phyloP scores from a whole-genome alignment of 2,888 invertebrate genomes.

The Eilema griseolum region DNA sequence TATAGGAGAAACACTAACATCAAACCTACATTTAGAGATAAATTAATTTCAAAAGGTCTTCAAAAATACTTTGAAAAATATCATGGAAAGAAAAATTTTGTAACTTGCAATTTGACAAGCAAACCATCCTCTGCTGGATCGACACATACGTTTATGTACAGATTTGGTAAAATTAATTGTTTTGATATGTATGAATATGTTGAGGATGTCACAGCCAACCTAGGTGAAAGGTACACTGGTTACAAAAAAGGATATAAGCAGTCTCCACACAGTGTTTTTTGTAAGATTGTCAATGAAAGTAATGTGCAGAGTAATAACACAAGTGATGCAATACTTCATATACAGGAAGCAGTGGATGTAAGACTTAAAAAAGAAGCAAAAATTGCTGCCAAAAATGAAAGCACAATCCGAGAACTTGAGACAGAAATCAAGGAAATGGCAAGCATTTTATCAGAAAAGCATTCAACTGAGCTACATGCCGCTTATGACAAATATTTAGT shows the following conservation, averaged over 20 bases:
- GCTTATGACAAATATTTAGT: slow-evolving; percentile 68
- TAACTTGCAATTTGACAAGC: slow-evolving; percentile 87
- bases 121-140: slow-evolving; percentile 82
- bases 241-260: slow-evolving; percentile 75
- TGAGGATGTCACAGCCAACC: slow-evolving; percentile 84
- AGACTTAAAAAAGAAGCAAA: slow-evolving; percentile 76
- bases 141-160: slow-evolving; percentile 88
- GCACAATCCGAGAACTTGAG: slow-evolving; percentile 76
- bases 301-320: slow-evolving; percentile 73
- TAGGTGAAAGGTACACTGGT: slow-evolving; percentile 82
- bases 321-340: slow-evolving; percentile 76
- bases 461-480: slow-evolving; percentile 67
- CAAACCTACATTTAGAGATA: slow-evolving; percentile 88
- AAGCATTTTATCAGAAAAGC: slow-evolving; percentile 76
- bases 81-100: slow-evolving; percentile 87
- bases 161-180: slow-evolving; percentile 87
- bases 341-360: slow-evolving; percentile 78
- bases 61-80: slow-evolving; percentile 85
- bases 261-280: slow-evolving; percentile 75
- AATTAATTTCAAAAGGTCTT: slow-evolving; percentile 88
- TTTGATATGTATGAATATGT: slow-evolving; percentile 85
- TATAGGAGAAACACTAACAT: slow-evolving; percentile 85
- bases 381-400: slow-evolving; percentile 77
- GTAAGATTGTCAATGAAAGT: slow-evolving; percentile 76
- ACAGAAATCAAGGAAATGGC: slow-evolving; percentile 82